Evolutionary conservation across 2,797 vertebrate species (phyloP), one percentile per base, ranked within the genome.

Genomic region (Centroberyx gerrardi): DNA sequence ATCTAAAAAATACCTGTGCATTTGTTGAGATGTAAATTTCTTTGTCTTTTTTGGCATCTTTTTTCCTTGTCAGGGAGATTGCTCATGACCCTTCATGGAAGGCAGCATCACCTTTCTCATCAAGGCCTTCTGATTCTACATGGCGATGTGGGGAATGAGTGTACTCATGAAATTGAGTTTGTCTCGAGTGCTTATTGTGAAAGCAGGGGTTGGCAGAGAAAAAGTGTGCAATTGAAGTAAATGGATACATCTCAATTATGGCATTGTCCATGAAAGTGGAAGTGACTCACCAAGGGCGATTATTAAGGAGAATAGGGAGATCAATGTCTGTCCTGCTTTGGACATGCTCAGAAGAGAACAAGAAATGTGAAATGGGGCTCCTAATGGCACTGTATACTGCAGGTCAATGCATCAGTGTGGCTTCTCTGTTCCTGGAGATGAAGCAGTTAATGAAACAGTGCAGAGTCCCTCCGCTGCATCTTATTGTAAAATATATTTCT

Each of bases 391-490:
- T 38, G 65, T 56, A 58, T 62, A 40, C 29, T 48, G 14, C 12
- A 15, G 14, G 61, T 63, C 17, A 29, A 22, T 62, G 27, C 60
- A 61, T 58, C 72, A 62, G 48, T 63, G 68, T 33, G 65, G 29
- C 36, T 56, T 76, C 38, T 69, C 65, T 62, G 69, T 17, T 61
- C 54, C 56, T 63, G 64, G 67, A 70, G 60, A 68, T 71, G 64
- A 80, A 64, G 67, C 70, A 78, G 78, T 84, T 79, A 84, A 82
- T 74, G 66, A 80, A 58, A 36, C 33, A 48, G 22, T 18, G 40
- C 46, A 52, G 7, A 67, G 44, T 17, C 33, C 17, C 33, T 54
- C 78, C 75, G 44, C 63, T 46, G 62, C 18, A 42, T 58, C 52
- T 51, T 69, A 63, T 78, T 59, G n/a, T 68, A 48, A 86, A 87